Conservation (phyloP, 2,888 invertebrate species). For the Arrhopalites spinosus region DNA sequence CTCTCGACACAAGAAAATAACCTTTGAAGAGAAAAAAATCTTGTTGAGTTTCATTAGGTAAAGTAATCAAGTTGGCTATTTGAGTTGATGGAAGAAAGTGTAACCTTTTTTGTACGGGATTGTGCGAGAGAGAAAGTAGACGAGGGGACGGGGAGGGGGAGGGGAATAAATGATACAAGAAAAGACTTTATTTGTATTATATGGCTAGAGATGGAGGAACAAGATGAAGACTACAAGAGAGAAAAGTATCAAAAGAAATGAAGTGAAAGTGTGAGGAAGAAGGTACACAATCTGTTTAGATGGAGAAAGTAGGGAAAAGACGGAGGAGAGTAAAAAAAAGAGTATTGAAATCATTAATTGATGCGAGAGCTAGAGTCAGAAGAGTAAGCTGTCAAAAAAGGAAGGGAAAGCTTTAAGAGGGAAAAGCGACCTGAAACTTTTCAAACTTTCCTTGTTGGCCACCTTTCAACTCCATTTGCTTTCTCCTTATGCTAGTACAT, state of each 20-base stretch:
- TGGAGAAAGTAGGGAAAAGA: no score
- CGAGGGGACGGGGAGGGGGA: no score
- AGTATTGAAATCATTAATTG: conserved; percentile 22
- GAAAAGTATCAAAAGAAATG: no score
- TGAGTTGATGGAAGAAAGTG: conserved; percentile 9
- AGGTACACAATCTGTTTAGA: no score
- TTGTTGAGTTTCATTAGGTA: conserved; percentile 28
- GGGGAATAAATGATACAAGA: neutral
- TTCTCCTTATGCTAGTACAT: neutral
- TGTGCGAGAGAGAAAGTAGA: conserved; percentile 18
- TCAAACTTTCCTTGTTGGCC: conserved; percentile 27
- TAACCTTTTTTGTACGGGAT: neutral
- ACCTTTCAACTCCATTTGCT: conserved; percentile 39
- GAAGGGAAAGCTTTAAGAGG: neutral
- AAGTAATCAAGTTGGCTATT: conserved; percentile 32
- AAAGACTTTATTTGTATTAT: conserved; percentile 2
- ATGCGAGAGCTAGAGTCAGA: neutral
- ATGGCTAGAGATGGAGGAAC: neutral
- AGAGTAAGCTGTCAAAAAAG: conserved; percentile 22
- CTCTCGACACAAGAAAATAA: neutral
- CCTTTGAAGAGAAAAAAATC: no score
- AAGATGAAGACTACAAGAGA: conserved; percentile 8
- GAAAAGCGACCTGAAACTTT: conserved; percentile 20
- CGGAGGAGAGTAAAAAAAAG: no score
- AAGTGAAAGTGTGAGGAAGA: no score